Base-by-base conservation (phyloP, 2,797 vertebrate species). In the Pseudochirops corinnae region DNA sequence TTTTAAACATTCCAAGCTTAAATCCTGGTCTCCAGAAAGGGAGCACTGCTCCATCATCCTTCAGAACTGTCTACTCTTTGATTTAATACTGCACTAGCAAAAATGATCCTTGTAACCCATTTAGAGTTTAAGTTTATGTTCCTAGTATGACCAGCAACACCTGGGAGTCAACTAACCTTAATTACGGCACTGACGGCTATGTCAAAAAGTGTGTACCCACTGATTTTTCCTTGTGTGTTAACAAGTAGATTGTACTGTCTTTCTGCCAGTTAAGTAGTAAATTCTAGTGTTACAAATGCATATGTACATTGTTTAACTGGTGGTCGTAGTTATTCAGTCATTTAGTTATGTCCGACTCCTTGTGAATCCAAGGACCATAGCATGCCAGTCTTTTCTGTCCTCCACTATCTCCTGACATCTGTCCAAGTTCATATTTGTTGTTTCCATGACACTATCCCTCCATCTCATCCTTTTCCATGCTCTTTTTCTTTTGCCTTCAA, bases 21-120 rank as follows among this genome's bases (percentile, higher is more conserved):
- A 67, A 67, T 67, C 91, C 24, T 18, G 39, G 91, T 91, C 95
- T 96, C 95, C 28, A 50, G 96, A 93, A 93, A 94, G 92, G 57
- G 3, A 55, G 26, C 57, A 74, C n/a, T 7, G 82, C 50, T 56
- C 9, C 93, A 93, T 94, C 92, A 39, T 96, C 95, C 92, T 90
- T 91, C 96, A 95, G 97, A 67, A 95, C 67, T 90, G 60, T 95
- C 93, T 94, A 53, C 93, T 60, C 50, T 95, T 97, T 95, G 95
- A 94, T 96, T 93, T 95, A 94, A 95, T 95, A 91, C 91, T 97
- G 93, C 95, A 97, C 26, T 31, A 95, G 96, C 94, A 97, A 96
- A 96, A 96, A 95, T 74, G 90, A 97, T 92, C 94, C 95, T 94
- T 94, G 94, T 92, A 90, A 58, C 90, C 97, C 96, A 94, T 97